phyloP scores from a whole-genome alignment of 1,140 invertebrate species.

The Macrostomum lignano region DNA sequence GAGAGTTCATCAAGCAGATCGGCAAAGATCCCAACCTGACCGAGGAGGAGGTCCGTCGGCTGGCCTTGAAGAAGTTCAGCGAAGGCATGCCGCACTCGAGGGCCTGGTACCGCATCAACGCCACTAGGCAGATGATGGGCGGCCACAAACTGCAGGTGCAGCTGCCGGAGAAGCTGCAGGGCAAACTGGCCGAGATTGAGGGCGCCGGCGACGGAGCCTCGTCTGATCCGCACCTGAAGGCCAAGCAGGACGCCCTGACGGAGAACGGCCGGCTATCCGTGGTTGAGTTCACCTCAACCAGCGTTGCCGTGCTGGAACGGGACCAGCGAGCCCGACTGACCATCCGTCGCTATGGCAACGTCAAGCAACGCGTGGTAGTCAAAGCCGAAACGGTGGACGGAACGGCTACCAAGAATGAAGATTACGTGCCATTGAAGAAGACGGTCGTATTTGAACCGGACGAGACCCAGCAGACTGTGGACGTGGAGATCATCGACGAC shows the following conservation, averaged over 20 bases:
- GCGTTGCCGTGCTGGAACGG: slow-evolving; percentile 33
- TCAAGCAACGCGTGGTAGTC: too few relatives aligned
- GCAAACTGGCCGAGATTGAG: slow-evolving; percentile 8
- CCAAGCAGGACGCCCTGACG: slow-evolving; percentile 7
- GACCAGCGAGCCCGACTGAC: slow-evolving; percentile 32
- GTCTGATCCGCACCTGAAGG: too few relatives aligned
- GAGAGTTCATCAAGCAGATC: too few relatives aligned
- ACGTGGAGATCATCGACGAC: too few relatives aligned
- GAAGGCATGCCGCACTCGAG: slow-evolving; percentile 31
- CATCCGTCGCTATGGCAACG: slow-evolving; percentile 31
- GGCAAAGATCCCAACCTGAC: slow-evolving; percentile 32
- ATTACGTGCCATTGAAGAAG: too few relatives aligned
- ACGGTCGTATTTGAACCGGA: slow-evolving; percentile 32
- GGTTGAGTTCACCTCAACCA: slow-evolving; percentile 33
- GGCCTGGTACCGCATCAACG: slow-evolving; percentile 37
- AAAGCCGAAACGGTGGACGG: slow-evolving; percentile 37
- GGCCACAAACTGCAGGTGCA: slow-evolving; percentile 18
- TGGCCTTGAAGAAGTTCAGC: slow-evolving; percentile 33
- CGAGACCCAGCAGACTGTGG: slow-evolving; percentile 31
- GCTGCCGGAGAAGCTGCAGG: too few relatives aligned
- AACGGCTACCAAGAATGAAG: slow-evolving; percentile 32
- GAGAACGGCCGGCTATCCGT: slow-evolving; percentile 24
- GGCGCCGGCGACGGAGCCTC: slow-evolving; percentile 6
- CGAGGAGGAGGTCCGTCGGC: slow-evolving; percentile 33
- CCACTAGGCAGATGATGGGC: slow-evolving; percentile 32